Evolutionary conservation across 2,888 invertebrate species (phyloP).

Genomic region (Pristionchus arcanus): DNA sequence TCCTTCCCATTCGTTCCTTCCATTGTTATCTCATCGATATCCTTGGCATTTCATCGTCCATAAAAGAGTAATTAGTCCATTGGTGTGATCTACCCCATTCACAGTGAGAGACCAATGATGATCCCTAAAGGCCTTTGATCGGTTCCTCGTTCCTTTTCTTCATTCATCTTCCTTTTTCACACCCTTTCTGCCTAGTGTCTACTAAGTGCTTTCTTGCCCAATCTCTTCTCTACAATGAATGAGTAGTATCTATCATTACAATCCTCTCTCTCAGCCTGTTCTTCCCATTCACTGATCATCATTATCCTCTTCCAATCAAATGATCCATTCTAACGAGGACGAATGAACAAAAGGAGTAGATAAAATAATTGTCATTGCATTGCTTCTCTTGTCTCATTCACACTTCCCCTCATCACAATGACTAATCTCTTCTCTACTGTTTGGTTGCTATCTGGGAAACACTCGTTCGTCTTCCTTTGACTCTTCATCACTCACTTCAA

Average conservation of each 20-base stretch:
- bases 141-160: slow-evolving; percentile 17
- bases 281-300: slow-evolving; percentile 19
- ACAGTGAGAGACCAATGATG: slow-evolving; percentile 6
- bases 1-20: neutral
- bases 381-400: neutral
- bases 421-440: neutral
- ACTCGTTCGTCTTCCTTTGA: no score
- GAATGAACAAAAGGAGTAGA: neutral
- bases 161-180: slow-evolving; percentile 11
- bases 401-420: slow-evolving; percentile 8
- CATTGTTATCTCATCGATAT: slow-evolving; percentile 41
- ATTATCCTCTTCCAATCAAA: slow-evolving; percentile 6
- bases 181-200: neutral
- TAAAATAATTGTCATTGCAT: slow-evolving; percentile 8
- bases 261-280: slow-evolving; percentile 3
- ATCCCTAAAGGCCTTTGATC: neutral
- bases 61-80: slow-evolving; percentile 43
- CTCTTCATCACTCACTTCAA: neutral
- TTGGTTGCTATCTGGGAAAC: neutral
- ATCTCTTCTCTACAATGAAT: neutral
- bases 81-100: neutral
- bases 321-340: neutral
- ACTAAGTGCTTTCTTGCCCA: neutral
- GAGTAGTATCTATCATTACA: slow-evolving; percentile 43
- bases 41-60: slow-evolving; percentile 38